A percentile compares a stretch with the other conserved stretches of the same genome.
These are phyloP conservation scores for Lordiphosa fenestrarum DNA, from an alignment of 2,888 invertebrate genomes.

Conservation along the genomic window DNA sequence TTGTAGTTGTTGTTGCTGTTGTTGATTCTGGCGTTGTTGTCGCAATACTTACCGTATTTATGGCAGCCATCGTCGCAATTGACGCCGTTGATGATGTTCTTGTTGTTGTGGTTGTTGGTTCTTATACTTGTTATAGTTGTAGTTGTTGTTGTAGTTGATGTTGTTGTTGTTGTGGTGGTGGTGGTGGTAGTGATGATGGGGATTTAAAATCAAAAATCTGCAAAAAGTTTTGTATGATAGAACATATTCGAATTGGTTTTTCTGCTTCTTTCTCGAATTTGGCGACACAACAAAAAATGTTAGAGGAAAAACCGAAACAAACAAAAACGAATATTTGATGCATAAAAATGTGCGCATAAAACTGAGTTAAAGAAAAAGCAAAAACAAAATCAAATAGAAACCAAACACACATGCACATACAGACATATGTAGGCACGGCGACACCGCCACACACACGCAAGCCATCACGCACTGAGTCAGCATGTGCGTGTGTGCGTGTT, in stretches of 20 bases:
- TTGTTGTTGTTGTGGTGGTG: conserved; percentile 57
- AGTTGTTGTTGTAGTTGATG: conserved; percentile 48
- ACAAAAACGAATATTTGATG: conserved; percentile 50
- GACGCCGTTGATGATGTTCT: conserved; percentile 58
- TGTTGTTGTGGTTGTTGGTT: conserved; percentile 49
- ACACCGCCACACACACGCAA: conserved; percentile 1
- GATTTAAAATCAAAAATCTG: conserved; percentile 79
- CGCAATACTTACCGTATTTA: conserved; percentile 79
- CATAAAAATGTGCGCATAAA: conserved; percentile 61
- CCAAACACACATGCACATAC: conserved; percentile 13
- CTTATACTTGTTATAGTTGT: conserved; percentile 46
- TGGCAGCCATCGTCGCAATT: conserved; percentile 78
- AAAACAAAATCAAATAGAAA: conserved; percentile 37
- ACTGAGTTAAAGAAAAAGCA: conserved; percentile 34
- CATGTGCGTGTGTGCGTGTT: background rate
- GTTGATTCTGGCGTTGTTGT: conserved; percentile 15
- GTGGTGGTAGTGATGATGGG: conserved; percentile 72
- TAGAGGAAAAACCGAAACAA: conserved; percentile 32
- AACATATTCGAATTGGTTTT: conserved; percentile 58
- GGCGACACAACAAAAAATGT: conserved; percentile 27
- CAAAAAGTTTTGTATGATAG: conserved; percentile 73
- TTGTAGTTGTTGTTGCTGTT: conserved; percentile 12
- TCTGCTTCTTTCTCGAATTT: conserved; percentile 13
- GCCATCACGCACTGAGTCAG: background rate
- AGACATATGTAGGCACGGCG: conserved; percentile 10